Base-by-base conservation (phyloP, 2,113 vertebrate genomes). In the Plestiodon gilberti region DNA sequence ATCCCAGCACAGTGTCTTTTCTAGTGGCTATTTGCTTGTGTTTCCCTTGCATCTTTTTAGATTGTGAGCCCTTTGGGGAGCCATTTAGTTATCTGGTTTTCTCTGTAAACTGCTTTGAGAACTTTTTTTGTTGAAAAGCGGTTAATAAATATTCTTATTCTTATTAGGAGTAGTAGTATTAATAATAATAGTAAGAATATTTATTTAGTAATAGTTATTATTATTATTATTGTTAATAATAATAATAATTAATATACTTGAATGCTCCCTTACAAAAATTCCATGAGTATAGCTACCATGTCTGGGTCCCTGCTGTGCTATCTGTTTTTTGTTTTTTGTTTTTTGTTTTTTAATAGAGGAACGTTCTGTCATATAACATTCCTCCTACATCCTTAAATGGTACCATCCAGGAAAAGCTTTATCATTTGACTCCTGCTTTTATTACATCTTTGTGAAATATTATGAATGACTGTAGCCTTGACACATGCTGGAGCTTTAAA, bases 401-500 rank as follows among this genome's bases (percentile, higher is more conserved):
- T 64, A 35, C 35, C 18, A 23, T 84, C 78, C 48, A 20, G 40
- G 38, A 61, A 57, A 80, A 73, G 23, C 70, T 48, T 71, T 11
- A 30, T 8, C 69, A 43, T 52, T 83, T 38, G 38, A 64, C 22
- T 83, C 89, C 74, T 70, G 81, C 64, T 81, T 78, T 84, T 28
- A 10, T 76, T 52, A 30, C 33, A 33, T 62, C 48, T 77, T 85
- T 91, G 83, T 90, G 94, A 89, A 86, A 78, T 94, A 93, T 81
- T 93, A 95, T 81, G 88, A 90, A 85, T 84, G 85, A 91, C 92
- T 84, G 88, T 40, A n/a, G 77, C 92, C 91, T 88, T 91, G 87
- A 92, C 90, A 95, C 90, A 84, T 89, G 87, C 89, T 90, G 93
- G 89, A 90, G 87, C 86, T 93, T 95, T 94, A 92, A 93, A 92